Conservation (phyloP, 1,140 invertebrate species). For the Anastatus disparis region DNA sequence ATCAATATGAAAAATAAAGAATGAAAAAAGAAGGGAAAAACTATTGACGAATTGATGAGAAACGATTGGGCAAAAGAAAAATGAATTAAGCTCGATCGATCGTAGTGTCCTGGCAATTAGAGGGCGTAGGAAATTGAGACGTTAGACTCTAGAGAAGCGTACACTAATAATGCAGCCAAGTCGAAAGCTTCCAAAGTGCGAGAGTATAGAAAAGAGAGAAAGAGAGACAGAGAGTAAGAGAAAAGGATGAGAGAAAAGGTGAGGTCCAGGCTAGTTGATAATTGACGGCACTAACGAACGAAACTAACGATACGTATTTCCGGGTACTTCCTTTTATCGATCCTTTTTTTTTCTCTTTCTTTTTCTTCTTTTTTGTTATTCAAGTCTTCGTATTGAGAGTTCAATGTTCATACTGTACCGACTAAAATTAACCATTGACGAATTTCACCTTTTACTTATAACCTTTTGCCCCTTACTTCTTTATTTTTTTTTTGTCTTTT, state of each 20-base stretch:
- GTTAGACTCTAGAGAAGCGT: conserved; percentile 18
- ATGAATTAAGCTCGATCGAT: conserved; percentile 39
- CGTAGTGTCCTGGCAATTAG: conserved; percentile 36
- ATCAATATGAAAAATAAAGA: no score
- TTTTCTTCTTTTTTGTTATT: no score
- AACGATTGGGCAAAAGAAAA: no score
- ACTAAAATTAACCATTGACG: conserved; percentile 29
- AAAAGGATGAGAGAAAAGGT: conserved; percentile 1
- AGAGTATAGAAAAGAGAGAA: conserved; percentile 39
- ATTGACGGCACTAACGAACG: conserved; percentile 41
- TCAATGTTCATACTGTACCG: background rate
- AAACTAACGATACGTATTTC: conserved; percentile 41
- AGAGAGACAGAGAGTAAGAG: no score
- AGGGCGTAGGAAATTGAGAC: conserved; percentile 36
- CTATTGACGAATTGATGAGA: no score
- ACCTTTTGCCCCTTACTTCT: no score
- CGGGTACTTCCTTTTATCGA: conserved; percentile 33
- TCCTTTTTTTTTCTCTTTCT: background rate
- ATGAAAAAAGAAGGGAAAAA: no score
- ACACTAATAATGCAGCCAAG: background rate
- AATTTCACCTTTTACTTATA: background rate
- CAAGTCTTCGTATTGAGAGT: no score
- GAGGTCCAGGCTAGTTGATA: conserved; percentile 34
- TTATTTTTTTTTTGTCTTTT: no score
- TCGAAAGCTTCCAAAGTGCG: conserved; percentile 15